phyloP scores from a whole-genome alignment of 1,140 invertebrate genomes.

The Leptinotarsa texana region DNA sequence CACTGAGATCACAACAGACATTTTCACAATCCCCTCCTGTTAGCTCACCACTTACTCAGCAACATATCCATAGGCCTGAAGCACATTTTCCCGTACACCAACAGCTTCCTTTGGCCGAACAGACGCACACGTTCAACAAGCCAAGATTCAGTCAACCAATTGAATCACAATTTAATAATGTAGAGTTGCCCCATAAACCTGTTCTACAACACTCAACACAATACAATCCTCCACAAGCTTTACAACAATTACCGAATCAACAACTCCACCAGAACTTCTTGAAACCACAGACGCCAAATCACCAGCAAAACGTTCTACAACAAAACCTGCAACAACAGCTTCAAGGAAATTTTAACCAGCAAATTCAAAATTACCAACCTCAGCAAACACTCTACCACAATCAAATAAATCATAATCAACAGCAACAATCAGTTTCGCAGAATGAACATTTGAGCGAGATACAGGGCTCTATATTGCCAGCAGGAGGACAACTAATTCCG shows the following conservation, averaged over 20 bases:
- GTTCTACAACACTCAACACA: constrained; percentile 25
- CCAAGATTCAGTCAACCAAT: constrained; percentile 22
- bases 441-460: constrained; percentile 41
- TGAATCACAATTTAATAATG: constrained; percentile 1
- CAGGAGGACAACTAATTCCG: constrained; percentile 70
- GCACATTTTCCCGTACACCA: constrained; percentile 51
- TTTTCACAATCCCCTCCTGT: constrained; percentile 44
- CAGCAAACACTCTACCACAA: constrained; percentile 31
- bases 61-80: constrained; percentile 54
- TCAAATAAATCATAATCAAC: constrained; percentile 26
- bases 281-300: constrained; percentile 42
- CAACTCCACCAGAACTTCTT: constrained; percentile 47
- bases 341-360: constrained; percentile 33
- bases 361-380: constrained; percentile 2
- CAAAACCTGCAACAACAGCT: constrained; percentile 34
- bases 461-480: constrained; percentile 56
- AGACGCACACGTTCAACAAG: constrained; percentile 39
- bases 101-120: constrained; percentile 51
- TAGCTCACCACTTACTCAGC: constrained; percentile 58
- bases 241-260: constrained; percentile 36
- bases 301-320: constrained; percentile 36
- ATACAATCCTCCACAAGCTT: constrained; percentile 27
- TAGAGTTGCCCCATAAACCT: constrained; percentile 40
- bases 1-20: constrained; percentile 34
- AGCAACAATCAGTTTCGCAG: constrained; percentile 53